These are phyloP conservation scores for Drosophila subquinaria DNA, from an alignment of 2,888 invertebrate genomes.

Conservation along the genomic window DNA sequence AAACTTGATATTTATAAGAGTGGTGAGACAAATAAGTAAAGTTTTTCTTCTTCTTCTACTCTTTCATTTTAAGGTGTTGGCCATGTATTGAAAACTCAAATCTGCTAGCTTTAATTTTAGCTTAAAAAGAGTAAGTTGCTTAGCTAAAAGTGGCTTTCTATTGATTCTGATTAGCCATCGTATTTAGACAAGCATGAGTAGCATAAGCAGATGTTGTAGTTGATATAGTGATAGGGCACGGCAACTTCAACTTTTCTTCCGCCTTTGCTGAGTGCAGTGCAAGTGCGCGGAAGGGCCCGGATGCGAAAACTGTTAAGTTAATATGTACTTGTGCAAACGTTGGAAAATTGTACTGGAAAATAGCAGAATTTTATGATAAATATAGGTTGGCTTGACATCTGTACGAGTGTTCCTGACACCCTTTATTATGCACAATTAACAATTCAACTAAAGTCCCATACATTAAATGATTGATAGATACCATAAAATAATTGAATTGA, in stretches of 20 bases:
- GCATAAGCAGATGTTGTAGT: conserved; percentile 18
- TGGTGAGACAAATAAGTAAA: too few species aligned
- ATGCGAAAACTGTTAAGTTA: conserved; percentile 20
- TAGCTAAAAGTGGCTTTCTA: conserved; percentile 21
- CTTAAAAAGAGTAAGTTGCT: not conserved
- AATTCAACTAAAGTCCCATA: not conserved
- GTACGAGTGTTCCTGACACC: not conserved
- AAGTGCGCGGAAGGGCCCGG: not conserved
- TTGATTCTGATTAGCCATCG: conserved; percentile 1
- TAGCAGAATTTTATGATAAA: conserved; percentile 30
- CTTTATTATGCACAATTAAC: not conserved
- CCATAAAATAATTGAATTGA: not conserved
- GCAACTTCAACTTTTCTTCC: conserved; percentile 20
- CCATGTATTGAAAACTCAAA: too few species aligned
- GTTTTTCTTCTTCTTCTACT: too few species aligned
- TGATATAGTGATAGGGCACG: conserved; percentile 61
- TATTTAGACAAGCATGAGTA: not conserved
- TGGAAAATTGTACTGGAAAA: conserved; percentile 43
- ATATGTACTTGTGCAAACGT: conserved; percentile 15
- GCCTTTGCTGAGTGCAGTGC: conserved; percentile 2
- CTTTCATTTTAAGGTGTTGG: too few species aligned
- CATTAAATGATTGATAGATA: not conserved
- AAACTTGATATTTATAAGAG: too few species aligned
- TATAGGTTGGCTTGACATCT: not conserved
- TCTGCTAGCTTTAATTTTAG: too few species aligned